A percentile compares a stretch with the other conserved stretches of the same genome.
Conservation (phyloP, 2,113 vertebrate genomes). For the Hemiprocne comata region DNA sequence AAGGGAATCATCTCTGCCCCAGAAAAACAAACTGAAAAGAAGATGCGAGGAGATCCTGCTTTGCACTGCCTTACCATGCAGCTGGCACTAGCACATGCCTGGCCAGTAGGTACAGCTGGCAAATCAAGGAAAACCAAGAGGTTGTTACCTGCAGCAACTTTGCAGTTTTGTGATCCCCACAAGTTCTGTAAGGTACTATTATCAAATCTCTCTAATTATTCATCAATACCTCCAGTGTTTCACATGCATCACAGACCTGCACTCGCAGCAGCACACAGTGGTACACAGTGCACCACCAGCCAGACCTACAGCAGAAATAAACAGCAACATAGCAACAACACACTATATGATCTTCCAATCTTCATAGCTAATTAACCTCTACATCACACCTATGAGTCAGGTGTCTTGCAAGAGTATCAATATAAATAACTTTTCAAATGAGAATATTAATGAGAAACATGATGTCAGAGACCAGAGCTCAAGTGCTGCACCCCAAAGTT, state of each 20-base stretch:
- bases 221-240: background rate
- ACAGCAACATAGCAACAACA: background rate
- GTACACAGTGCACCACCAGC: fast-evolving
- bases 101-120: background rate
- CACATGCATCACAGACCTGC: fast-evolving
- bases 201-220: background rate
- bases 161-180: background rate
- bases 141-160: background rate
- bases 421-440: background rate
- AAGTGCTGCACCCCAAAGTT: background rate
- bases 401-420: background rate
- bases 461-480: background rate
- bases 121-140: background rate
- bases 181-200: background rate
- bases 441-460: background rate
- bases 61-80: background rate
- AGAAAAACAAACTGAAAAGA: background rate
- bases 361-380: background rate
- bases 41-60: background rate
- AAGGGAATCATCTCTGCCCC: background rate
- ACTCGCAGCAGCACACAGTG: background rate
- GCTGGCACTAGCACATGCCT: fast-evolving
- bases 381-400: background rate
- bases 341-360: background rate
- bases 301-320: background rate